A percentile compares a stretch with the other conserved stretches of the same genome.
Evolutionary conservation across 2,797 vertebrate species (phyloP).

Genomic region (Sebastes matsubarae): DNA sequence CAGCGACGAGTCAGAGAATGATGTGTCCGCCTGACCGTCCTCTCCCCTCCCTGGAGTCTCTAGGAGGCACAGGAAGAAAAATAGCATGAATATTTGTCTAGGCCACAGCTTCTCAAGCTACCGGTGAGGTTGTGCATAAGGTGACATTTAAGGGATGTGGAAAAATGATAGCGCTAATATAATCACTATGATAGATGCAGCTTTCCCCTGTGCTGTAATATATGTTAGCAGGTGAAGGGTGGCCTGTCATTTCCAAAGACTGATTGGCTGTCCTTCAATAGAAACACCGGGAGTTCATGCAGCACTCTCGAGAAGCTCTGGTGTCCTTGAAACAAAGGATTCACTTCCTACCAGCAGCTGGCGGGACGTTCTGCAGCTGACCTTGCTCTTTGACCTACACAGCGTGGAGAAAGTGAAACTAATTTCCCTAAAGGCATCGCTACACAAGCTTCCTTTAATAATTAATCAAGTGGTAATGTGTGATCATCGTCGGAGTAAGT

Average conservation of each 20-base stretch:
- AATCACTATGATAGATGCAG: slow-evolving; percentile 44
- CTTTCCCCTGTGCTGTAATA: slow-evolving; percentile 34
- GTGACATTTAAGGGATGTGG: slow-evolving; percentile 46
- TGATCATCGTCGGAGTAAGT: not conserved
- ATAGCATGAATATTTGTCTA: slow-evolving; percentile 48
- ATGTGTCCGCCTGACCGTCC: slow-evolving; percentile 82
- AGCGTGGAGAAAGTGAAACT: slow-evolving; percentile 10
- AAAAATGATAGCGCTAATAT: slow-evolving; percentile 29
- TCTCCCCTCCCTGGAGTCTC: slow-evolving; percentile 91
- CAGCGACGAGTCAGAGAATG: slow-evolving; percentile 93
- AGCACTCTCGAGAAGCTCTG: not conserved
- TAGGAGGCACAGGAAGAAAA: slow-evolving; percentile 73
- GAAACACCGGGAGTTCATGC: slow-evolving; percentile 16
- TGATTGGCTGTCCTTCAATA: slow-evolving; percentile 43
- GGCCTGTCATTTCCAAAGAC: slow-evolving; percentile 29
- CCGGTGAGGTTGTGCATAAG: not conserved
- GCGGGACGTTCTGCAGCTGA: not conserved
- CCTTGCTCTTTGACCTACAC: slow-evolving; percentile 40
- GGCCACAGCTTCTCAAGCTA: slow-evolving; percentile 16
- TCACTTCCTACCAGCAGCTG: slow-evolving; percentile 13
- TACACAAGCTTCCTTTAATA: slow-evolving; percentile 18
- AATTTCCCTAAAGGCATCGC: slow-evolving; percentile 22
- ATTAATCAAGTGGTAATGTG: slow-evolving; percentile 24
- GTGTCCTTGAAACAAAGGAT: slow-evolving; percentile 45
- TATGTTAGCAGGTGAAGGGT: slow-evolving; percentile 33